phyloP scores from a whole-genome alignment of 1,140 invertebrate species.

The Formica selysi region DNA sequence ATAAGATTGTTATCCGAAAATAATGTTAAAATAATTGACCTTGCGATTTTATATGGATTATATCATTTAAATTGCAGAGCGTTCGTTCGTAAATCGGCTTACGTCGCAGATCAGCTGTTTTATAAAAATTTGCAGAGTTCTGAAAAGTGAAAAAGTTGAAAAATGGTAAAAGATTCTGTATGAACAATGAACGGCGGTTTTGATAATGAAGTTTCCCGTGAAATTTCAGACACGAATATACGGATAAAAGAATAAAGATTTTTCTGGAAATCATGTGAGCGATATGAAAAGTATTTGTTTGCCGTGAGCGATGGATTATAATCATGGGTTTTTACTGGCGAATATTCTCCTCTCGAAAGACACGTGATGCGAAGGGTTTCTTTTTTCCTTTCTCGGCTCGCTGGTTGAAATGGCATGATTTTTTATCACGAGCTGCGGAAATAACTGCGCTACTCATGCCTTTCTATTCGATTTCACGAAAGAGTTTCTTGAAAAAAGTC shows the following conservation, averaged over 20 bases:
- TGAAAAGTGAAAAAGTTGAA: background rate
- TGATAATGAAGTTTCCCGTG: background rate
- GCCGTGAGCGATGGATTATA: slow-evolving; percentile 13
- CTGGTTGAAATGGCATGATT: slow-evolving; percentile 13
- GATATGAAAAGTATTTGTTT: slow-evolving; percentile 52
- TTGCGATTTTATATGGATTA: background rate
- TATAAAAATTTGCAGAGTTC: slow-evolving; percentile 28
- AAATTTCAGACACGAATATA: background rate
- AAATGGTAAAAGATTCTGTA: background rate
- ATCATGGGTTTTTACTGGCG: slow-evolving; percentile 40
- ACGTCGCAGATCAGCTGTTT: slow-evolving; percentile 4
- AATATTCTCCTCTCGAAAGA: background rate
- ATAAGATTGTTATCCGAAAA: background rate
- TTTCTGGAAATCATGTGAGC: slow-evolving; percentile 1
- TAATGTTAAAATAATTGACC: background rate
- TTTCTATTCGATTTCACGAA: slow-evolving; percentile 32
- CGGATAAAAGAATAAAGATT: background rate
- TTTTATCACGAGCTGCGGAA: slow-evolving; percentile 41
- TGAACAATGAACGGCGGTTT: slow-evolving; percentile 1
- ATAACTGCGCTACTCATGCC: slow-evolving; percentile 35
- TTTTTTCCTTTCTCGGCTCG: slow-evolving; percentile 10
- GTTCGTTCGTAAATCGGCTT: slow-evolving; percentile 28
- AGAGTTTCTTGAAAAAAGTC: background rate
- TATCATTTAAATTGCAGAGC: slow-evolving; percentile 4
- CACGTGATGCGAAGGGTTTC: slow-evolving; percentile 39